These are phyloP conservation scores for Helobdella robusta DNA, from an alignment of 2,888 invertebrate species.

Conservation along the genomic window DNA sequence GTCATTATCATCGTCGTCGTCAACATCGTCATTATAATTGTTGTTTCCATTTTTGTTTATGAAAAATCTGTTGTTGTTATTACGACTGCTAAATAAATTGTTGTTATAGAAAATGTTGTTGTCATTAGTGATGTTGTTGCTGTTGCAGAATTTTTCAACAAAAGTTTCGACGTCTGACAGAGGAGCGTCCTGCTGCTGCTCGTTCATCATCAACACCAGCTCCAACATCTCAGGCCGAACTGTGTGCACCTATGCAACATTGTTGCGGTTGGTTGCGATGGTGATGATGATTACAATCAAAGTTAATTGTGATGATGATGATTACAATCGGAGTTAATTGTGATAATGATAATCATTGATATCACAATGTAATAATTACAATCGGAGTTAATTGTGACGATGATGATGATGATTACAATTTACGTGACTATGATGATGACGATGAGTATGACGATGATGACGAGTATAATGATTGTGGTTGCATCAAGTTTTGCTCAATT, in stretches of 20 bases:
- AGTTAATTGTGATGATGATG: background rate
- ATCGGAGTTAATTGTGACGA: background rate
- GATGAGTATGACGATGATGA: background rate
- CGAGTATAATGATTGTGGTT: background rate
- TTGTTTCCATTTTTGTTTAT: background rate
- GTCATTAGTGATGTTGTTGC: background rate
- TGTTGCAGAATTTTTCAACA: conserved; percentile 7
- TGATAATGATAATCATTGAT: conserved; percentile 1
- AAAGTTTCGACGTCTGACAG: conserved; percentile 8
- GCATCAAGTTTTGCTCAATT: background rate
- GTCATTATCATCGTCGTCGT: background rate
- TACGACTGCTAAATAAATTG: too few relatives aligned
- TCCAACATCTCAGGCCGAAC: conserved; percentile 16
- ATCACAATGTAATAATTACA: too few relatives aligned
- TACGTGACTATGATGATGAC: background rate
- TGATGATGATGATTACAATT: background rate
- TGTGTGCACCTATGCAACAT: conserved; percentile 13
- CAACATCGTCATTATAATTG: background rate
- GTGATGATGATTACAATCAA: background rate
- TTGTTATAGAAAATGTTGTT: too few relatives aligned
- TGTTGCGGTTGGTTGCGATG: background rate
- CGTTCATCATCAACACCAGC: conserved; percentile 22
- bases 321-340: background rate
- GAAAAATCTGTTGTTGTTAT: background rate
- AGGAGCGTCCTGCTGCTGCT: background rate